phyloP scores from a whole-genome alignment of 2,888 invertebrate genomes.

The Tuta absoluta region DNA sequence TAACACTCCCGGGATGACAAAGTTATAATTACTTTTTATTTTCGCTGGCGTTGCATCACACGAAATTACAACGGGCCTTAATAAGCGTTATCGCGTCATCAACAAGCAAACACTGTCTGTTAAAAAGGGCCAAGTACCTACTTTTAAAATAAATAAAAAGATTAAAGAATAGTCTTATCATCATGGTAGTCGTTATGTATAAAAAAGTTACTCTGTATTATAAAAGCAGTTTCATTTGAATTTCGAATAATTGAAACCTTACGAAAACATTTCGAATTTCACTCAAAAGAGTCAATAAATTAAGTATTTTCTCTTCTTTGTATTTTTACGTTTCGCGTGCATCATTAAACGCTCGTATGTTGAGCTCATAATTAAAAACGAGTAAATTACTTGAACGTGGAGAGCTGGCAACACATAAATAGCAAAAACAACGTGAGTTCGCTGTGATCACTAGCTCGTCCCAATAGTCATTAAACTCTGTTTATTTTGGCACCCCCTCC shows the following conservation, averaged over 20 bases:
- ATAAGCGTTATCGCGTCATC: slow-evolving; percentile 29
- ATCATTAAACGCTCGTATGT: neutral
- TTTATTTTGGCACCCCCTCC: slow-evolving; percentile 49
- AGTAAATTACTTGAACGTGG: slow-evolving; percentile 4
- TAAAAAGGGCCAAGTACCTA: neutral
- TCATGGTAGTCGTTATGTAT: neutral
- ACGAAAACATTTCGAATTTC: neutral
- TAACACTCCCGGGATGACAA: slow-evolving; percentile 51
- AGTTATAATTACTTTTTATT: slow-evolving; percentile 69
- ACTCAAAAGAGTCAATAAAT: neutral
- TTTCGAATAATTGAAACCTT: neutral
- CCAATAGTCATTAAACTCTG: slow-evolving; percentile 60
- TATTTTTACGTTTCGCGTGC: neutral
- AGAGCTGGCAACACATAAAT: slow-evolving; percentile 26
- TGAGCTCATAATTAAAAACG: slow-evolving; percentile 15
- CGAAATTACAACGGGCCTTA: slow-evolving; percentile 39
- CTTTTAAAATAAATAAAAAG: neutral
- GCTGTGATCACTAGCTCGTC: slow-evolving; percentile 42
- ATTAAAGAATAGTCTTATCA: neutral
- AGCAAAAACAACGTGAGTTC: slow-evolving; percentile 36
- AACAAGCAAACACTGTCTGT: slow-evolving; percentile 19
- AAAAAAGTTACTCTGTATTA: neutral
- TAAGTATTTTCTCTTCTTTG: slow-evolving; percentile 4
- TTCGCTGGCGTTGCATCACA: slow-evolving; percentile 49
- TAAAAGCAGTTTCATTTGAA: neutral